Conservation (phyloP, 2,113 vertebrate genomes). For the Catagonus wagneri region DNA sequence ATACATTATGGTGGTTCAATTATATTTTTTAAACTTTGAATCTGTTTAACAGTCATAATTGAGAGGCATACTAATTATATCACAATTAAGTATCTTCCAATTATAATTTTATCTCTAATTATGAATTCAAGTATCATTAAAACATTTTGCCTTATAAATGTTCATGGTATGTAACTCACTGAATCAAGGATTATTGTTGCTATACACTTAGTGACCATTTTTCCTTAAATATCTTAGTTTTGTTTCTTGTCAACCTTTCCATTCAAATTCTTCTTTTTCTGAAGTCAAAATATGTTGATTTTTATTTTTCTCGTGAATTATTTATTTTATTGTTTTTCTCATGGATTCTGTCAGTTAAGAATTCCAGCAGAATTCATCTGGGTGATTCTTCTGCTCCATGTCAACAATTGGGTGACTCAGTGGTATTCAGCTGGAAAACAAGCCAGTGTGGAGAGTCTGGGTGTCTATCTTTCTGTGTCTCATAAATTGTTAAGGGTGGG, state of each 20-base stretch:
- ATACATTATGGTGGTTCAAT: not conserved
- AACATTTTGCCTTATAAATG: not conserved
- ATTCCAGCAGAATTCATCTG: not conserved
- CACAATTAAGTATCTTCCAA: not conserved
- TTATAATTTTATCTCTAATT: conserved; percentile 4
- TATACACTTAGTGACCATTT: not conserved
- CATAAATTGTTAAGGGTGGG: not conserved
- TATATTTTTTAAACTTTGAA: not conserved
- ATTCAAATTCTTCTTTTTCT: not conserved
- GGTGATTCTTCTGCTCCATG: not conserved
- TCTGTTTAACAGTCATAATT: not conserved
- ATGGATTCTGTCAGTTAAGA: not conserved
- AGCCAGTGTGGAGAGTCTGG: not conserved
- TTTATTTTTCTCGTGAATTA: not conserved
- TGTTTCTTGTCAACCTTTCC: not conserved
- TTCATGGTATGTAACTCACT: not conserved
- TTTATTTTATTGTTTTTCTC: too few relatives aligned
- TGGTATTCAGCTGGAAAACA: not conserved
- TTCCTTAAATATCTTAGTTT: not conserved
- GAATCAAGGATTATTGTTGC: not conserved
- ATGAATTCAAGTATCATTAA: not conserved
- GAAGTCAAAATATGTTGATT: not conserved
- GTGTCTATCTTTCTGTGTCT: not conserved
- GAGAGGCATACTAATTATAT: not conserved
- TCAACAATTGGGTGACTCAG: not conserved